A percentile compares a stretch with the other conserved stretches of the same genome.
Conservation (phyloP, 2,888 invertebrate genomes). For the Erebia aethiops region DNA sequence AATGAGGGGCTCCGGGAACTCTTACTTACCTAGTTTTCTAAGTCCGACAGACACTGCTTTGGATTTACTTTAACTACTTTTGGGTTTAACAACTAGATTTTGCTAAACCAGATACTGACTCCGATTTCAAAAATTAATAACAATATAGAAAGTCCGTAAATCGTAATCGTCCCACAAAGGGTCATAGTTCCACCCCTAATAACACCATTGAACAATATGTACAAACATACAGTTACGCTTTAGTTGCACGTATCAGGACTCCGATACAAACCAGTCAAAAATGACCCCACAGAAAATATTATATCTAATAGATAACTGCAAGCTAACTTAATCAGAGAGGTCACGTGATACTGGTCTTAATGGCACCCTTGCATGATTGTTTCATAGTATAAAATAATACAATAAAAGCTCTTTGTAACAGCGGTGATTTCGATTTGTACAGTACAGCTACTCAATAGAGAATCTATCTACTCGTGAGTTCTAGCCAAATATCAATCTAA, state of each 20-base stretch:
- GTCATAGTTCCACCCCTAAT: slow-evolving; percentile 47
- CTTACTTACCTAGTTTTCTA: too few species aligned
- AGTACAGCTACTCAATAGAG: slow-evolving; percentile 33
- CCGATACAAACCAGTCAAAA: slow-evolving; percentile 37
- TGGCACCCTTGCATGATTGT: slow-evolving; percentile 50
- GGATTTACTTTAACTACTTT: too few species aligned
- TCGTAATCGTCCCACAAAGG: slow-evolving; percentile 41
- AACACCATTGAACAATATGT: slow-evolving; percentile 51
- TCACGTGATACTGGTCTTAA: slow-evolving; percentile 35
- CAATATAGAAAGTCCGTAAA: slow-evolving; percentile 13
- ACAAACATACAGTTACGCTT: slow-evolving; percentile 56
- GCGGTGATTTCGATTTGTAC: slow-evolving; percentile 49
- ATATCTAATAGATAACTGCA: slow-evolving; percentile 1
- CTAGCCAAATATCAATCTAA: neutral
- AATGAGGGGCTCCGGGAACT: too few species aligned
- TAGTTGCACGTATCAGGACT: slow-evolving; percentile 31
- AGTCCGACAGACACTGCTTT: too few species aligned
- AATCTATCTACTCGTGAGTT: neutral
- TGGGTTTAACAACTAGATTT: too few species aligned
- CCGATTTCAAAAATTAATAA: slow-evolving; percentile 14
- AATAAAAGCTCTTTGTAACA: slow-evolving; percentile 56
- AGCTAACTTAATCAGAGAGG: slow-evolving; percentile 17
- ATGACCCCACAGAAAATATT: slow-evolving; percentile 33
- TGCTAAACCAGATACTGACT: slow-evolving; percentile 4
- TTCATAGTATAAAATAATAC: slow-evolving; percentile 55